Base-by-base conservation (phyloP, 2,888 invertebrate genomes). In the Saturnia japonica region DNA sequence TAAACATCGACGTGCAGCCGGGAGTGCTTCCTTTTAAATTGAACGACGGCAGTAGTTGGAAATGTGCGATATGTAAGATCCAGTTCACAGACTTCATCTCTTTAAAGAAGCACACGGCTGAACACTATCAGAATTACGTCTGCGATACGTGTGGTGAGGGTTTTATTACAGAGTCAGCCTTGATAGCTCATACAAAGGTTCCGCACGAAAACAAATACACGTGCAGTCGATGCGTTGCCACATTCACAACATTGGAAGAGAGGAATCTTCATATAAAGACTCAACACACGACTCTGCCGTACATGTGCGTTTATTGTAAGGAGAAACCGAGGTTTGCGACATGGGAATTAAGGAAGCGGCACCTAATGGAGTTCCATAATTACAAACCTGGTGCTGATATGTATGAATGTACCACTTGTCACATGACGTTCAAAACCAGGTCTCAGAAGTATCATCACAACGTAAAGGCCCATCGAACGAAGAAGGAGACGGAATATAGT, bases 381-480 rank as follows among this genome's bases (percentile, higher is more conserved):
- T 90, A 90, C 70, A 90, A 89, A 68, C 91, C 93, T 0, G 92
- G 93, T 0, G 91, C 93, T 0, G 92, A 91, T 71, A 89, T 89
- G 87, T 93, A 93, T 67, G 93, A 93, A 70, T 94, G 94, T 51
- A 92, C 91, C 0, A 91, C 93, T 16, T 94, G 94, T 68, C 91
- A 91, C 74, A 91, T 92, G 91, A 91, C 88, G 1, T 94, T 93
- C 40, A 93, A 92, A 72, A 91, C 93, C 1, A 81, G 94, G 0
- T 93, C 93, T 0, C 92, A 93, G 72, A 93, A 93, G 76, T 93
- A 93, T 70, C 93, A 93, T 25, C 93, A 93, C 68, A 92, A 93
- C 69, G 92, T 92, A 0, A 92, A 91, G 75, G 89, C 90, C 0
- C 94, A 94, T 76, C 79, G 94, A 8, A 88, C 88, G 9, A 93